Conservation (phyloP, 2,113 vertebrate genomes). For the Microcebus jonahi region DNA sequence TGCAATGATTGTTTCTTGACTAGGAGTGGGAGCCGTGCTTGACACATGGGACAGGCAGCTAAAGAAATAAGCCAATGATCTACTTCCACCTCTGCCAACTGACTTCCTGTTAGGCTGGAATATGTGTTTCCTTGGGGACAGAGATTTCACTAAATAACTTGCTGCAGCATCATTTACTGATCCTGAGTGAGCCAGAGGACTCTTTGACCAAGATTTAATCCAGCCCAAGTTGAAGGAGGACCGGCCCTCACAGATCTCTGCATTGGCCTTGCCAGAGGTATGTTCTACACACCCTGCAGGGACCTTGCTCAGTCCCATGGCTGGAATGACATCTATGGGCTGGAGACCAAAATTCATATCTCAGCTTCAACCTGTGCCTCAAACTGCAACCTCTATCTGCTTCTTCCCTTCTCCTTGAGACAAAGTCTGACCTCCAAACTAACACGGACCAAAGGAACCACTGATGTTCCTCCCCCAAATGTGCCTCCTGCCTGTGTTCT, state of each 20-base stretch:
- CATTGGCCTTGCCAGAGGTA: neutral
- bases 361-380: neutral
- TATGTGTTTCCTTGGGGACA: neutral
- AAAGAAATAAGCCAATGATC: neutral
- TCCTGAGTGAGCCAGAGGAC: neutral
- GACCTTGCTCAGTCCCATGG: neutral
- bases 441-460: neutral
- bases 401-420: neutral
- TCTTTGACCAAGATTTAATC: neutral
- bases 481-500: neutral
- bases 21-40: neutral
- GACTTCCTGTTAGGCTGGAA: rapidly evolving
- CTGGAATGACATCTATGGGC: rapidly evolving
- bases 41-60: neutral
- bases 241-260: too few species aligned
- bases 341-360: too few species aligned
- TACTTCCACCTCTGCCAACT: neutral
- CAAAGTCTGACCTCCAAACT: neutral
- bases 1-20: neutral
- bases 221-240: too few species aligned
- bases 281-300: neutral
- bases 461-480: neutral
- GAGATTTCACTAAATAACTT: neutral
- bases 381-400: neutral
- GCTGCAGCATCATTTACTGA: neutral